Base-by-base conservation (phyloP, 2,113 vertebrate genomes). In the Hystrix brachyura region DNA sequence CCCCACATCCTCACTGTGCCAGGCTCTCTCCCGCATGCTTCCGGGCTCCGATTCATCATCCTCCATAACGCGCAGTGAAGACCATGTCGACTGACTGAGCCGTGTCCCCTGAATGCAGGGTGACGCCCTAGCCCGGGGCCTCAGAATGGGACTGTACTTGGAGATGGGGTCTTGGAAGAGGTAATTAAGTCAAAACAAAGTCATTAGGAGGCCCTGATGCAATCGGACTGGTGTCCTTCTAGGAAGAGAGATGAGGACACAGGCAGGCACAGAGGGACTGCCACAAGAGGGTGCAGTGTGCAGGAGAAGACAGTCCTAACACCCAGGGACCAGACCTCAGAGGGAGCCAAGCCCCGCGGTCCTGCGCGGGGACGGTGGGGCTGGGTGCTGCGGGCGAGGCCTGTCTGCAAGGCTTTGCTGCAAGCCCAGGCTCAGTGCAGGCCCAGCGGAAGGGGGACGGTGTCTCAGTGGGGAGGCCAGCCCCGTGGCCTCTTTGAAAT, bases 1-100 rank as follows among this genome's bases (percentile, higher is more conserved):
- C 15, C 5, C 76, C 13, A 80, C 29, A 21, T 5, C 29, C 25
- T 14, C 13, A 19, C n/a, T 95, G 6, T 60, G 9, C n/a, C 55
- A 80, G 38, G 18, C 23, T 71, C 32, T 91, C 29, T 38, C 1
- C 5, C 19, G 2, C n/a, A n/a, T 27, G 13, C 4, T 79, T 2
- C 7, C 4, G 14, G 51, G 27, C 0, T 9, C 29, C 34, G 53
- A 1, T 62, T 13, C 5, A 18, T n/a, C 18, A 67, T 38, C 21
- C n/a, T 25, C 10, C 18, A 38, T 60, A 69, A 43, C 25, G 4
- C 2, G 9, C 9, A 17, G 32, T 32, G 1, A 57, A 51, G 23
- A 14, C 14, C 34, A 53, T 19, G 11, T 1, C 13, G 4, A 32
- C 21, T 0, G 10, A 3, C 21, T 64, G 13, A 25, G n/a, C 17